phyloP scores from a whole-genome alignment of 1,140 invertebrate genomes.

The Epicauta chinensis region DNA sequence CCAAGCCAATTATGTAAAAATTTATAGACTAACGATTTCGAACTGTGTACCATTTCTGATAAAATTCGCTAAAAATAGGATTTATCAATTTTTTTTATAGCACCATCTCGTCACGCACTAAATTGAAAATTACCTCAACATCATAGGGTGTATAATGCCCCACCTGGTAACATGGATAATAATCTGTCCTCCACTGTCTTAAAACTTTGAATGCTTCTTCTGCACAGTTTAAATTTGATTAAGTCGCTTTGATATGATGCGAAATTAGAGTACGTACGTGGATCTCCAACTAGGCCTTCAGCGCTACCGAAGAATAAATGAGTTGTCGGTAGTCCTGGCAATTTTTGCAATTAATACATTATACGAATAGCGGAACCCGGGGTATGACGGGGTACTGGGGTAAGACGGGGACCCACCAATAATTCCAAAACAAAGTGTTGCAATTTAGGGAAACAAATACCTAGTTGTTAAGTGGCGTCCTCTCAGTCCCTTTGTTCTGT shows the following conservation, averaged over 20 bases:
- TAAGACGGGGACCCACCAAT: too few relatives aligned
- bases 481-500: too few relatives aligned
- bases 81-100: neutral
- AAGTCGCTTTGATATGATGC: neutral
- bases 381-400: too few relatives aligned
- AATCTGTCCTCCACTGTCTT: slow-evolving; percentile 1
- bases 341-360: neutral
- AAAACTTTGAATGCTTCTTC: neutral
- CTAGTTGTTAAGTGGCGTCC: too few relatives aligned
- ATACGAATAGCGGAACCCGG: too few relatives aligned
- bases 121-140: neutral
- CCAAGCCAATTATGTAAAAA: slow-evolving; percentile 26
- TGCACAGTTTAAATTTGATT: neutral
- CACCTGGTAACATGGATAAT: slow-evolving; percentile 3
- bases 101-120: neutral
- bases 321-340: neutral
- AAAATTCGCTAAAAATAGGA: slow-evolving; percentile 5
- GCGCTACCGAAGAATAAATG: neutral
- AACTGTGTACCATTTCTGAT: neutral
- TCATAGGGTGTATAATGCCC: slow-evolving; percentile 1
- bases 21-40: neutral
- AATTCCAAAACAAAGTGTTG: too few relatives aligned
- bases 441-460: too few relatives aligned
- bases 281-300: neutral
- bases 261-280: neutral